Evolutionary conservation across 2,113 vertebrate genomes (phyloP), one percentile per base, ranked within the genome.

Genomic region (Dasyprocta punctata): DNA sequence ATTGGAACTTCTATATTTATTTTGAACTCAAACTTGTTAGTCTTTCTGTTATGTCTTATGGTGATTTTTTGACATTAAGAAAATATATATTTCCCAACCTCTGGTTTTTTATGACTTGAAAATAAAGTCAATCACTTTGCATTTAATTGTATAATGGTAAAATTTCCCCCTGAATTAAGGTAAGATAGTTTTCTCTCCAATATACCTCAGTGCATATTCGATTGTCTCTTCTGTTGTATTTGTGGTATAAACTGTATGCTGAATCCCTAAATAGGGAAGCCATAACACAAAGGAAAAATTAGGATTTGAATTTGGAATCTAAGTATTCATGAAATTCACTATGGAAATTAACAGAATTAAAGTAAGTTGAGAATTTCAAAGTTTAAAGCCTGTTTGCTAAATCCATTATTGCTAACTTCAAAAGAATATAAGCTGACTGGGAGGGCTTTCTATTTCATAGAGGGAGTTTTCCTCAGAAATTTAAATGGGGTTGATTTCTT

Each of bases 291-390:
- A 95, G 58, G 85, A 88, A 47, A 88, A 77, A 90, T 94, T 88
- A 86, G 81, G 60, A 88, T 94, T 92, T 92, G 90, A 95, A 93
- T 92, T 81, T 95, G 54, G 17, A 95, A 89, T 92, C 63, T 91
- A 94, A 94, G 38, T 60, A 93, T 6, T 73, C 65, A 93, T 92
- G 92, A 92, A 92, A 97, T 94, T 98, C 85, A 83, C 69, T 96
- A 65, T 90, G 52, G 56, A 92, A 90, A 90, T 96, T 81, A 97
- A 89, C 33, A 92, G 65, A 94, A 83, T 92, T 92, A 94, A 96
- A 96, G 63, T 9, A 94, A 6, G 4, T 86, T 54, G 47, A 97
- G 86, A 89, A 95, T 91, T 82, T 93, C n/a, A 22, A 92, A 90
- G 81, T 92, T 85, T 80, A 90, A 96, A 92, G 75, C 38, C 33